Base-by-base conservation (phyloP, 2,113 vertebrate genomes). In the Morone saxatilis region DNA sequence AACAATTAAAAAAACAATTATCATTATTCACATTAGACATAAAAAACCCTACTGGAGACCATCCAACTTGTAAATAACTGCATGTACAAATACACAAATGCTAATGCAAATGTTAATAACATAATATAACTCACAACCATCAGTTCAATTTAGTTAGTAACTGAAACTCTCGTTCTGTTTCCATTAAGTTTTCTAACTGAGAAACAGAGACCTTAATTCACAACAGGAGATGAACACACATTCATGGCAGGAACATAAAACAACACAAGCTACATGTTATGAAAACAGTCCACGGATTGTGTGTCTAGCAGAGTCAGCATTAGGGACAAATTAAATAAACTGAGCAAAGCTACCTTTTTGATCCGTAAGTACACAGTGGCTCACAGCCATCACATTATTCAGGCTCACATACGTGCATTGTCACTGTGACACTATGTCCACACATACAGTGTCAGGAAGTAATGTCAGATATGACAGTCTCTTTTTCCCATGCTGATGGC, bases 401-500 rank as follows among this genome's bases (percentile, higher is more conserved):
- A 75, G 74, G 62, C 77, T 87, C 59, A 84, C 84, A 88, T 80
- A 78, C 17, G 20, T 80, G 78, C 47, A 83, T 13, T 56, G 76
- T 86, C 81, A 81, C 67, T 93, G 90, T 95, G 93, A 91, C 91
- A 96, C 93, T 94, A 87, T 81, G 91, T 96, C 96, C 95, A 95
- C 81, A 93, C 93, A 95, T 94, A 96, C 94, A 96, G 91, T 91
- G 94, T 94, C 94, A 86, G 91, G 95, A 94, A 90, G 95, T 93
- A 95, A 93, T 94, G 94, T 94, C 94, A 53, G 54, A 88, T 79
- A 93, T 71, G 80, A 76, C 70, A 84, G 63, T 25, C 92, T 94
- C 94, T 95, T 96, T 95, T 96, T 94, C 96, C 97, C 96, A 94
- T 95, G 95, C 95, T 94, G 97, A 97, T 93, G 96, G 94, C 91